phyloP scores from a whole-genome alignment of 2,797 vertebrate species.

The Peromyscus melanophrys region DNA sequence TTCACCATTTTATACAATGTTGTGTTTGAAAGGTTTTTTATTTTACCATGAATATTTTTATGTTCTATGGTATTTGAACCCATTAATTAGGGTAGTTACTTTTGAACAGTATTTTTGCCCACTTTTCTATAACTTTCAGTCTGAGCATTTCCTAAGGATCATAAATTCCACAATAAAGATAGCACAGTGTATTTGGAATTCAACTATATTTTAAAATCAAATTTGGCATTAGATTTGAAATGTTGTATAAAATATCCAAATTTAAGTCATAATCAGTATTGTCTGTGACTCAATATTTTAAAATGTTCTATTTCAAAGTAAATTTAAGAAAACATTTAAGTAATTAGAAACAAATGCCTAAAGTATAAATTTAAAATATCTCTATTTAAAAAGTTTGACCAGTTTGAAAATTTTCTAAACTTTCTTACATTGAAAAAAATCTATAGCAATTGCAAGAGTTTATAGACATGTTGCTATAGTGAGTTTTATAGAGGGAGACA shows the following conservation, averaged over 20 bases:
- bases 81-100: background rate
- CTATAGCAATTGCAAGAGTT: background rate
- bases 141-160: background rate
- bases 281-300: background rate
- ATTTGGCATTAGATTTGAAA: constrained; percentile 5
- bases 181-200: background rate
- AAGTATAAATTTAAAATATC: constrained; percentile 39
- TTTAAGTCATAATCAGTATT: background rate
- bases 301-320: constrained; percentile 23
- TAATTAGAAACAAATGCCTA: background rate
- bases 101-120: background rate
- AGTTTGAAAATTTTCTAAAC: constrained; percentile 20
- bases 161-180: constrained; percentile 3
- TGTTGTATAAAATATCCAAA: background rate
- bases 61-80: background rate
- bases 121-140: background rate
- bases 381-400: background rate
- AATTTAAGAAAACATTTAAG: constrained; percentile 5
- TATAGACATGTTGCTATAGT: background rate
- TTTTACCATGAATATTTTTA: background rate
- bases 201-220: constrained; percentile 1
- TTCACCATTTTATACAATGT: constrained; percentile 38
- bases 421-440: constrained; percentile 16
- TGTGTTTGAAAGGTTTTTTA: constrained; percentile 35
- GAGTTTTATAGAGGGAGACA: background rate